Evolutionary conservation across 1,140 invertebrate species (phyloP), one percentile per base, ranked within the genome.

Genomic region (Hirudo medicinalis): DNA sequence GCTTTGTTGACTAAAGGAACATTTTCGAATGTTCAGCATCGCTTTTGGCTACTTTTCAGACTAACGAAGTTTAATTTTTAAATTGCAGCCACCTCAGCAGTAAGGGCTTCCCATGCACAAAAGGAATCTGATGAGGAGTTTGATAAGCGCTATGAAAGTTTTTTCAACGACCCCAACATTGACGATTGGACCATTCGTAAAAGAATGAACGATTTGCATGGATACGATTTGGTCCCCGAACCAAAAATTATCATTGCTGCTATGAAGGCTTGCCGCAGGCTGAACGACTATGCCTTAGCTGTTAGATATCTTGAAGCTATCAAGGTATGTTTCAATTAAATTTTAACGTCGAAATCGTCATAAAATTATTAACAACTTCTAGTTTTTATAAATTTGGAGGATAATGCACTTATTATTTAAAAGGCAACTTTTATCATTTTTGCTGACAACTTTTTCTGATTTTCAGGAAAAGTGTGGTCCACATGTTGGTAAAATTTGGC

Each of bases 161-260:
- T 88, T 81, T 94, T 98, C 84, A 91, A 87, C 79, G 86, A 91
- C 68, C 85, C 86, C 57, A 90, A 97, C 76, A 92, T 98, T 79
- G 95, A 98, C 84, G 89, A 89, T 55, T 99, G 96, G 96, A 92
- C 97, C 84, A 86, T 95, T 74, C 87, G 96, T 29, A 91, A 93
- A 69, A 76, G 75, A 13, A 77, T 80, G 69, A 78, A 80, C 74
- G 78, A 81, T 70, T 72, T 81, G n/a, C 85, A 88, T 82, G 90
- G 89, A 76, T 89, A 91, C 87, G 95, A 99, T 85, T 84, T 92
- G 75, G 88, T 99, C 55, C 94, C 96, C 8, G 94, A 98, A 79
- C 96, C 96, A 70, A 89, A 87, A 79, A 91, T 99, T 75, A 87
- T 98, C 70, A 88, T 87, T 77, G 91, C 95, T 72, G 92, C 89